Evolutionary conservation across 1,140 invertebrate genomes (phyloP).

Genomic region (Lucilia cuprina): DNA sequence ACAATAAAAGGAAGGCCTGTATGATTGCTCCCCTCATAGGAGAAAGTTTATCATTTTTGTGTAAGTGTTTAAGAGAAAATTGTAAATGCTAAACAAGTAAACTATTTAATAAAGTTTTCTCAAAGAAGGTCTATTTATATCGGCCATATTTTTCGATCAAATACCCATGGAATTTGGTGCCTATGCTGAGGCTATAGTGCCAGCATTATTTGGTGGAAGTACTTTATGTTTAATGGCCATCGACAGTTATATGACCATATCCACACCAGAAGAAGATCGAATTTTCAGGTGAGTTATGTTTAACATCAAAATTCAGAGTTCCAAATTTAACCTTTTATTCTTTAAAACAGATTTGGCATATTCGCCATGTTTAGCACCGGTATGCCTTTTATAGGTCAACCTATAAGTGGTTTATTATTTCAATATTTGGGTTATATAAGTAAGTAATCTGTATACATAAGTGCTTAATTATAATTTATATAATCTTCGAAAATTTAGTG

Average conservation of each 20-base stretch:
- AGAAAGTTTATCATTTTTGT: slow-evolving; percentile 62
- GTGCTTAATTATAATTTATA: too few relatives aligned
- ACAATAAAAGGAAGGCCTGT: slow-evolving; percentile 71
- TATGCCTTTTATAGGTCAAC: slow-evolving; percentile 54
- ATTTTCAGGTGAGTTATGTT: slow-evolving; percentile 66
- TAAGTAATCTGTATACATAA: too few relatives aligned
- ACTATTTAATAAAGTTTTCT: neutral
- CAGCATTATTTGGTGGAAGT: slow-evolving; percentile 66
- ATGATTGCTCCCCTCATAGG: slow-evolving; percentile 70
- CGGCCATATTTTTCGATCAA: slow-evolving; percentile 56
- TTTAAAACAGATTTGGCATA: slow-evolving; percentile 51
- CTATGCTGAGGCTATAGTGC: slow-evolving; percentile 67
- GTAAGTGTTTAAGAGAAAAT: slow-evolving; percentile 42
- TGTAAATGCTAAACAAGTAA: neutral
- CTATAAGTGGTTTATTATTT: slow-evolving; percentile 53
- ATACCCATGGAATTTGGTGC: slow-evolving; percentile 65
- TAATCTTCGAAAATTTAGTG: too few relatives aligned
- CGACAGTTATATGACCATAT: slow-evolving; percentile 69
- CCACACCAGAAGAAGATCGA: slow-evolving; percentile 67
- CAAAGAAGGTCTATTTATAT: slow-evolving; percentile 50
- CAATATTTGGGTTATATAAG: slow-evolving; percentile 53
- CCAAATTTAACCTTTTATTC: neutral
- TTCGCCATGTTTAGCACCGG: slow-evolving; percentile 59
- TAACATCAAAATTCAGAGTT: too few relatives aligned
- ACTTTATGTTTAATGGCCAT: slow-evolving; percentile 71